Conservation (phyloP, 1,140 invertebrate species). For the Brachionus rubens region DNA sequence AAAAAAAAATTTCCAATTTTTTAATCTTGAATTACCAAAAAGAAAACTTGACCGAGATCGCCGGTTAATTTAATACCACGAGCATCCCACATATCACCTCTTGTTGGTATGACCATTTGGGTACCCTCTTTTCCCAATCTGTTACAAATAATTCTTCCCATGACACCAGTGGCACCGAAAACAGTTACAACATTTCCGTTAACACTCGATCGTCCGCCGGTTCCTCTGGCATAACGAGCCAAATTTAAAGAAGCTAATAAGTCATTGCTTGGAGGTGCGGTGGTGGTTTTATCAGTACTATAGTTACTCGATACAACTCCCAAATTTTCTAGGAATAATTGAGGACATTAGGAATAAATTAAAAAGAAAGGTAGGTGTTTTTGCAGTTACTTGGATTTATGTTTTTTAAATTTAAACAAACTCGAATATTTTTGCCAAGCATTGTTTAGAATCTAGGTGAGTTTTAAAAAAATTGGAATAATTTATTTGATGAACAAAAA, state of each 20-base stretch:
- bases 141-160: conserved; percentile 80
- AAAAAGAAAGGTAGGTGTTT: not conserved
- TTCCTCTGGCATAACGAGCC: conserved; percentile 44
- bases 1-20: no score
- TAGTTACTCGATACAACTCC: not conserved
- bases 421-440: conserved; percentile 23
- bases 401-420: conserved; percentile 34
- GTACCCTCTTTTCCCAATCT: conserved; percentile 69
- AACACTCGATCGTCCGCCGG: conserved; percentile 77
- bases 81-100: conserved; percentile 77
- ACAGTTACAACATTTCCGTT: conserved; percentile 94
- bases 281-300: not conserved
- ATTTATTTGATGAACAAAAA: not conserved
- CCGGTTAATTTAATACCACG: conserved; percentile 76
- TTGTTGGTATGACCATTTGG: conserved; percentile 84
- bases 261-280: not conserved
- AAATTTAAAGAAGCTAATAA: conserved; percentile 12
- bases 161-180: conserved; percentile 83
- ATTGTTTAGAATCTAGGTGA: not conserved
- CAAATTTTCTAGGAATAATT: not conserved
- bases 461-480: not conserved
- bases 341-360: no score
- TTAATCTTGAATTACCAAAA: no score
- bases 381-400: not conserved
- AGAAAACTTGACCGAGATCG: conserved; percentile 92